Percentiles rank a stretch among this genome's conserved stretches.
Evolutionary conservation across 1,140 invertebrate genomes (phyloP).

Genomic region (Pseudomyrmex gracilis): DNA sequence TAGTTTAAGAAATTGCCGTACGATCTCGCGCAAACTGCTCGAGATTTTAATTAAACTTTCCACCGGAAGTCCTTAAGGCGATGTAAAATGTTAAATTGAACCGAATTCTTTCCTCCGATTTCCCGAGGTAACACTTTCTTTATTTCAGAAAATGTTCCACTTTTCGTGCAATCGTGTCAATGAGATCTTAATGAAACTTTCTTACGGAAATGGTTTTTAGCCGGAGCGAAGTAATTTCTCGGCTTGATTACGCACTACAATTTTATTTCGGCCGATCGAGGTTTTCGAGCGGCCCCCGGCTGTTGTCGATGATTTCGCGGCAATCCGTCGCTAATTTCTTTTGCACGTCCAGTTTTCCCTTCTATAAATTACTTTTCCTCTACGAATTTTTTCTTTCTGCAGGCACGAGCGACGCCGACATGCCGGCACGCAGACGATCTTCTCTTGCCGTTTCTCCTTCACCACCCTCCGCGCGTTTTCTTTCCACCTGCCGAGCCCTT

Average conservation of each 20-base stretch:
- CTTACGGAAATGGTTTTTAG: slow-evolving; percentile 8
- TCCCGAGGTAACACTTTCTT: slow-evolving; percentile 54
- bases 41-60: slow-evolving; percentile 62
- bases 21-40: slow-evolving; percentile 42
- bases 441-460: neutral
- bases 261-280: slow-evolving; percentile 20
- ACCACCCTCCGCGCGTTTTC: slow-evolving; percentile 5
- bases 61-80: slow-evolving; percentile 38
- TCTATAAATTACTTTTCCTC: slow-evolving; percentile 69
- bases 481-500: slow-evolving; percentile 58
- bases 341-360: slow-evolving; percentile 28
- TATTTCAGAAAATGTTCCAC: slow-evolving; percentile 45
- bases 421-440: slow-evolving; percentile 64
- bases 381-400: slow-evolving; percentile 63
- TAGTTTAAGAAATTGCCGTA: slow-evolving; percentile 59
- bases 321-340: slow-evolving; percentile 35
- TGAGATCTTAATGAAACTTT: slow-evolving; percentile 59
- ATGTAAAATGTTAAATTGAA: slow-evolving; percentile 61
- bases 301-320: slow-evolving; percentile 60
- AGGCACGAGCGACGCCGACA: slow-evolving; percentile 58
- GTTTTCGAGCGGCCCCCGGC: slow-evolving; percentile 35
- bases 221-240: slow-evolving; percentile 32
- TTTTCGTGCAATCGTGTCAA: slow-evolving; percentile 42
- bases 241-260: slow-evolving; percentile 49
- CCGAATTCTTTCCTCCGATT: slow-evolving; percentile 49